phyloP scores from a whole-genome alignment of 2,113 vertebrate genomes.

The Chinchilla lanigera region DNA sequence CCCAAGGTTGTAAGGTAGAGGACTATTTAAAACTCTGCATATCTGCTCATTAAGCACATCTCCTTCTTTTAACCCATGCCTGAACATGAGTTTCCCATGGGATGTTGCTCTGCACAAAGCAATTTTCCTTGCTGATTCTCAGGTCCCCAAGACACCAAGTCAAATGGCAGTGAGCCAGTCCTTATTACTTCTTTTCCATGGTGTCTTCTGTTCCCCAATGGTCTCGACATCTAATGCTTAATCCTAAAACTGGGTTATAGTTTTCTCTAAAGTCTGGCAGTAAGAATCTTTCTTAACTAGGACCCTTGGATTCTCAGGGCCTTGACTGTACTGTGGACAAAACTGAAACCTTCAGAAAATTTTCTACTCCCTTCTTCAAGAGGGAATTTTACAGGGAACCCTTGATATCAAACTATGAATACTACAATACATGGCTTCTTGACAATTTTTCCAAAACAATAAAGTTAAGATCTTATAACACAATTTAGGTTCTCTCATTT shows the following conservation, averaged over 20 bases:
- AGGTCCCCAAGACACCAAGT: too few relatives aligned
- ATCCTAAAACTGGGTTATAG: neutral
- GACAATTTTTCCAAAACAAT: neutral
- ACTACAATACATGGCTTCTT: neutral
- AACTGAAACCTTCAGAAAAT: neutral
- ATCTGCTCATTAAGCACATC: too few relatives aligned
- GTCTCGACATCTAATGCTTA: rapidly evolving
- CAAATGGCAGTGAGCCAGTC: too few relatives aligned
- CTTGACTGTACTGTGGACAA: neutral
- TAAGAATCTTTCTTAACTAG: neutral
- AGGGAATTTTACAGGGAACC: neutral
- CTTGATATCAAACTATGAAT: neutral
- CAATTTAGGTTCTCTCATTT: neutral
- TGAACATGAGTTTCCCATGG: too few relatives aligned
- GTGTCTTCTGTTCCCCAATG: neutral
- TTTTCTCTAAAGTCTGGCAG: neutral
- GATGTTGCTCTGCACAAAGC: too few relatives aligned
- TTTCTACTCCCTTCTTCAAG: neutral
- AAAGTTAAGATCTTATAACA: neutral
- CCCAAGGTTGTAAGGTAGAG: neutral
- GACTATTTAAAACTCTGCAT: too few relatives aligned
- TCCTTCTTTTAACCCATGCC: too few relatives aligned
- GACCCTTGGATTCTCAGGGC: neutral
- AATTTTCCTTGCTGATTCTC: too few relatives aligned
- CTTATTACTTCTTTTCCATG: neutral